A percentile compares a stretch with the other conserved stretches of the same genome.
These are phyloP conservation scores for Plecturocebus donacophilus DNA, from an alignment of 2,113 vertebrate species.

Conservation along the genomic window DNA sequence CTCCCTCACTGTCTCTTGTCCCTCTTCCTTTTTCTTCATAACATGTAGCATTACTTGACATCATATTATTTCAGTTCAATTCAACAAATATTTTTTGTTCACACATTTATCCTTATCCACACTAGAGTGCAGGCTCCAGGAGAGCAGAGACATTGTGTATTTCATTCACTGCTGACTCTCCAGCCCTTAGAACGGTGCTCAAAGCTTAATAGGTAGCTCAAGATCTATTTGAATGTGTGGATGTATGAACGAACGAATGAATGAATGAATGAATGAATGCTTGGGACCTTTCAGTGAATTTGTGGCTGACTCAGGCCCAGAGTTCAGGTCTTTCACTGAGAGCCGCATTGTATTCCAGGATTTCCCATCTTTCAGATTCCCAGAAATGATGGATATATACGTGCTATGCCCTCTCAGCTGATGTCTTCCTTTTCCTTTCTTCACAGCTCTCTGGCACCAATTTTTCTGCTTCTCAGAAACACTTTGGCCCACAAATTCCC, in stretches of 20 bases:
- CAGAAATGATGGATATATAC: neutral
- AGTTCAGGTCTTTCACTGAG: neutral
- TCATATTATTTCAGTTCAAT: neutral
- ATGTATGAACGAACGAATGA: neutral
- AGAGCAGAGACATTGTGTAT: neutral
- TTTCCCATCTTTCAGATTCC: neutral
- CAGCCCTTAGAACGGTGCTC: neutral
- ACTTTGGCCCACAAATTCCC: neutral
- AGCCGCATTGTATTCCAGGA: neutral
- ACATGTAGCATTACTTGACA: neutral
- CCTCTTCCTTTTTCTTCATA: neutral
- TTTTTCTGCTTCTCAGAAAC: neutral
- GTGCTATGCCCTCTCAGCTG: neutral
- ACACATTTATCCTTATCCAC: neutral
- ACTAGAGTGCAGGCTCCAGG: neutral
- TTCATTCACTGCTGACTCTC: neutral
- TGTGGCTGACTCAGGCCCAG: neutral
- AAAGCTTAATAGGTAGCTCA: neutral
- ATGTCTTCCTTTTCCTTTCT: neutral
- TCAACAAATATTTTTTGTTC: neutral
- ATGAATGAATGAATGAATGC: neutral
- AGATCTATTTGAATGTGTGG: neutral
- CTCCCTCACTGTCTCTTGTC: neutral
- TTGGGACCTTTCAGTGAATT: neutral
- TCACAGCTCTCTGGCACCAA: accelerated